Percentiles rank a stretch among this genome's conserved stretches.
Conservation (phyloP, 2,888 invertebrate genomes). For the Ormia ochracea region DNA sequence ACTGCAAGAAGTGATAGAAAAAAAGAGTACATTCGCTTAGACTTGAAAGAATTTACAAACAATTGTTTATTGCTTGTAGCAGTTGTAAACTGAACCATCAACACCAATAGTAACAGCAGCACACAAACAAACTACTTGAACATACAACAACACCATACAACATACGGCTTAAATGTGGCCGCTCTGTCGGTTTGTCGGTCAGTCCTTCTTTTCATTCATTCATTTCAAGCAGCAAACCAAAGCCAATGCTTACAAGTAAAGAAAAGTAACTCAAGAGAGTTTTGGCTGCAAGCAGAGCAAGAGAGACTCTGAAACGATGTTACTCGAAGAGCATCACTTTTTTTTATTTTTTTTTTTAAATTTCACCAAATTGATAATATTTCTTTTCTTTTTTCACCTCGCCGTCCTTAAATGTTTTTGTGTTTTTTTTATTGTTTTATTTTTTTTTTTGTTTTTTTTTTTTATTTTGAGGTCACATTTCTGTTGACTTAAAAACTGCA, state of each 20-base stretch:
- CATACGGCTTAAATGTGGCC: background rate
- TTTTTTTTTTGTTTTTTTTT: background rate
- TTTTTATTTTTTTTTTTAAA: background rate
- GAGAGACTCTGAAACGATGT: background rate
- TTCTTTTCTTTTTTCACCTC: background rate
- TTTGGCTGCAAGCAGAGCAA: background rate
- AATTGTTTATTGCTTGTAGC: slow-evolving; percentile 60
- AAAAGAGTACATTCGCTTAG: slow-evolving; percentile 24
- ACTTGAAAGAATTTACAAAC: slow-evolving; percentile 66
- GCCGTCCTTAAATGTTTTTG: background rate
- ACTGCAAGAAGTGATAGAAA: slow-evolving; percentile 5
- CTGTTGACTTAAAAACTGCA: background rate
- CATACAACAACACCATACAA: background rate
- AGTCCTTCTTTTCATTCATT: slow-evolving; percentile 56
- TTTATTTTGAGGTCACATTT: background rate
- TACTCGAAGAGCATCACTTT: background rate
- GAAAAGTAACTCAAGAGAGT: slow-evolving; percentile 51
- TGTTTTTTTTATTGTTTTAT: background rate
- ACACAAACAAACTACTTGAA: slow-evolving; percentile 2
- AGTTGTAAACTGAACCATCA: slow-evolving; percentile 65
- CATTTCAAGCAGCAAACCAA: background rate
- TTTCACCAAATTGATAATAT: background rate
- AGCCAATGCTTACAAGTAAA: background rate
- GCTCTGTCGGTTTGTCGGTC: background rate
- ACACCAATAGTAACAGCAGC: slow-evolving; percentile 50